Percentiles rank a stretch among this genome's conserved stretches.
Evolutionary conservation across 2,113 vertebrate species (phyloP).

Genomic region (Arenaria interpres): DNA sequence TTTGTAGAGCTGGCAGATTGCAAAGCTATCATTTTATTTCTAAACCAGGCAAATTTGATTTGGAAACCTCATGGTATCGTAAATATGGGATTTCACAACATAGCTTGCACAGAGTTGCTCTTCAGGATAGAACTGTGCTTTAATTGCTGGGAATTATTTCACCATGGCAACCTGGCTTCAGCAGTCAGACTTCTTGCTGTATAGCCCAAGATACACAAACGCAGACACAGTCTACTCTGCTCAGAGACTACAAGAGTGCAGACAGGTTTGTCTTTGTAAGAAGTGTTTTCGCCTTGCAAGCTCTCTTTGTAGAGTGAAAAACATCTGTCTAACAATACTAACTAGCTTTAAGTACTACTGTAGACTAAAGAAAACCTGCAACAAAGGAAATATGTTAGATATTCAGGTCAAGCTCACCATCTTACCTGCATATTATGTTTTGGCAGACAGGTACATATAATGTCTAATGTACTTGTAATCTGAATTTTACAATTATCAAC

Average conservation of each 20-base stretch:
- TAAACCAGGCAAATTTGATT: conserved; percentile 21
- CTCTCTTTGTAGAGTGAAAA: background rate
- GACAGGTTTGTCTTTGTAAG: background rate
- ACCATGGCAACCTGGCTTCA: conserved; percentile 49
- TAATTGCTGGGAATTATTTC: conserved; percentile 50
- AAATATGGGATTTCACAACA: conserved; percentile 23
- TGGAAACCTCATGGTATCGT: background rate
- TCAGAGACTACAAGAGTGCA: background rate
- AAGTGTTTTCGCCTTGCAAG: background rate
- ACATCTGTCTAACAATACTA: background rate
- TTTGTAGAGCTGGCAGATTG: background rate
- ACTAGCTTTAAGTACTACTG: background rate
- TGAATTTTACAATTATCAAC: background rate
- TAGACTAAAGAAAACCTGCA: background rate
- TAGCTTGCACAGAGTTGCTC: conserved; percentile 18
- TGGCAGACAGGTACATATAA: background rate
- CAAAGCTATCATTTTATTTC: conserved; percentile 21
- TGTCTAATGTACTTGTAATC: background rate
- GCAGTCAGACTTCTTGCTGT: background rate
- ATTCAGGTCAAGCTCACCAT: background rate
- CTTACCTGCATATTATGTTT: background rate
- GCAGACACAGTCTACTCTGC: background rate
- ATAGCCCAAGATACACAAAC: background rate
- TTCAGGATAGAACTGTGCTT: conserved; percentile 36
- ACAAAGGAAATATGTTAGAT: background rate